These are phyloP conservation scores for Phalacrocorax carbo DNA, from an alignment of 2,113 vertebrate genomes.

Conservation along the genomic window DNA sequence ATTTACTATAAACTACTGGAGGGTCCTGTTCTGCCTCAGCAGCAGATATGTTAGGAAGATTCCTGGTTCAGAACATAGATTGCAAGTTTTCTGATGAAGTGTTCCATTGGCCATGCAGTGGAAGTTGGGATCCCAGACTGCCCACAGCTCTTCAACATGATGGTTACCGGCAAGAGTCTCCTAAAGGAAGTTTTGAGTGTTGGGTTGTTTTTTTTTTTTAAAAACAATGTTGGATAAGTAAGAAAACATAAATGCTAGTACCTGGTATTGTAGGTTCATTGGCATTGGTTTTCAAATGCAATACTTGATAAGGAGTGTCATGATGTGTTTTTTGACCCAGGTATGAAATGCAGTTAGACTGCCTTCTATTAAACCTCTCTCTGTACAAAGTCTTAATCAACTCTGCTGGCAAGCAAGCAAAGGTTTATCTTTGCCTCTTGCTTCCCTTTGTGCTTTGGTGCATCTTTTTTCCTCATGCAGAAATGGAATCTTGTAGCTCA, in stretches of 20 bases:
- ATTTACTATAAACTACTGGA: neutral
- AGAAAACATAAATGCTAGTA: neutral
- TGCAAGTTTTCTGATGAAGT: neutral
- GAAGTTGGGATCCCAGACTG: neutral
- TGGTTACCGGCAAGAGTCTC: neutral
- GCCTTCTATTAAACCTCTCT: neutral
- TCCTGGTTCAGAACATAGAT: neutral
- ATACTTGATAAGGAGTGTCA: fast-evolving
- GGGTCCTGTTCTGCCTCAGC: neutral
- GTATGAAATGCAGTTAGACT: neutral
- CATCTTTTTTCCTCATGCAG: neutral
- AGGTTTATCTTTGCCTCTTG: neutral
- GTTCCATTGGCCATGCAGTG: fast-evolving
- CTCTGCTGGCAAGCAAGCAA: neutral
- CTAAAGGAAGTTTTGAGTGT: neutral
- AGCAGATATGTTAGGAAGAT: neutral
- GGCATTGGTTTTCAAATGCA: neutral
- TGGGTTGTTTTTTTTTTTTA: neutral
- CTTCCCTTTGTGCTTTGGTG: neutral
- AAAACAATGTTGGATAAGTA: neutral
- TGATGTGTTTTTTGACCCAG: neutral
- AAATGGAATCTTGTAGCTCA: neutral
- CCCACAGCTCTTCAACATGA: fast-evolving
- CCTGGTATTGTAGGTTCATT: neutral
- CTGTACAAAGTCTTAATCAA: neutral